Conservation (phyloP, 2,113 vertebrate species). For the Regulus satrapa region DNA sequence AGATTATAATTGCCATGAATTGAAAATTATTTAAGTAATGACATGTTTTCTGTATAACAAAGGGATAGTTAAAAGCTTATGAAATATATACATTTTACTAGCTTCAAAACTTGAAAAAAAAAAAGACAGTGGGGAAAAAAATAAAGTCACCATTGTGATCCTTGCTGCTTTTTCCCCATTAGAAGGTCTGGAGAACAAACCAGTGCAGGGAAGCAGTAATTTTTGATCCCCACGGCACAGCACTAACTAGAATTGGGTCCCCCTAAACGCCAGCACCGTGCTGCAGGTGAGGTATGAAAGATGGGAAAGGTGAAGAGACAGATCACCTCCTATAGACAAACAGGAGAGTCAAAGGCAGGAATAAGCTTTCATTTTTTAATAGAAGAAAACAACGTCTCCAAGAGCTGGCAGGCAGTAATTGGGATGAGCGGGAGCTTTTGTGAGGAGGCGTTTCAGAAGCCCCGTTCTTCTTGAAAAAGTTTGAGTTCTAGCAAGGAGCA, state of each 20-base stretch:
- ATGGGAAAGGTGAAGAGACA: slow-evolving; percentile 50
- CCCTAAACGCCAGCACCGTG: neutral
- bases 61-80: neutral
- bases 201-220: neutral
- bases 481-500: neutral
- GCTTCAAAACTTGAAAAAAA: neutral
- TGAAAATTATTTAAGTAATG: neutral
- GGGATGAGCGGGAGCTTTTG: slow-evolving; percentile 30
- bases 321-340: slow-evolving; percentile 56
- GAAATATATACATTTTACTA: neutral
- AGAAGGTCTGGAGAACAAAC: slow-evolving; percentile 40
- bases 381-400: slow-evolving; percentile 44
- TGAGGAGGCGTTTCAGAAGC: neutral
- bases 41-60: neutral
- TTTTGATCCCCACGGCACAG: slow-evolving; percentile 22
- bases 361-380: slow-evolving; percentile 60
- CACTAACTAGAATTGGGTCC: slow-evolving; percentile 28
- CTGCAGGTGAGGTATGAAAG: slow-evolving; percentile 43
- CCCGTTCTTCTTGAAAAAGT: neutral
- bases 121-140: neutral
- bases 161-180: slow-evolving; percentile 7
- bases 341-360: slow-evolving; percentile 55
- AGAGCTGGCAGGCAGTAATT: slow-evolving; percentile 9
- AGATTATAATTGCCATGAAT: neutral
- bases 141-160: neutral